Percentiles rank a stretch among this genome's conserved stretches.
Conservation (phyloP, 2,113 vertebrate genomes). For the Sinocyclocheilus anophthalmus region DNA sequence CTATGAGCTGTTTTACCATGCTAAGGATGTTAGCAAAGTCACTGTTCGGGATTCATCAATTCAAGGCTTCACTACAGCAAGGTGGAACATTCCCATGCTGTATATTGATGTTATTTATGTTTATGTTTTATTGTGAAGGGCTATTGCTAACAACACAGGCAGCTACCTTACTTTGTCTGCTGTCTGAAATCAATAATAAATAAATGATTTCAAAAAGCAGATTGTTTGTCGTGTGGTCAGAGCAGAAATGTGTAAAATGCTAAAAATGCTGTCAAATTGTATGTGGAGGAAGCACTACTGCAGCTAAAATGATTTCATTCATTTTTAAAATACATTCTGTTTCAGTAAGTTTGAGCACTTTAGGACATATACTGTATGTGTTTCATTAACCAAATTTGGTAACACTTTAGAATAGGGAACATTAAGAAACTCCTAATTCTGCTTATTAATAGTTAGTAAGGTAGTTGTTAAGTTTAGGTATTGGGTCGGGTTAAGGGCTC, state of each 20-base stretch:
- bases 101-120: background rate
- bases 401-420: no score
- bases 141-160: conserved; percentile 31
- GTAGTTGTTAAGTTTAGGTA: no score
- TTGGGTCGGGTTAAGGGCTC: no score
- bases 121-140: conserved; percentile 23
- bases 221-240: conserved; percentile 7
- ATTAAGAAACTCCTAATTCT: background rate
- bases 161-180: conserved; percentile 26
- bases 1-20: background rate
- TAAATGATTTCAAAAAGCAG: conserved; percentile 32
- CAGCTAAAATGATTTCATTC: background rate
- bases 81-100: background rate
- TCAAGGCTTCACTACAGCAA: conserved; percentile 4
- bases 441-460: background rate
- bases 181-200: conserved; percentile 64
- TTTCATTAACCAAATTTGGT: background rate
- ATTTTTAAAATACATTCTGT: background rate
- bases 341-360: background rate
- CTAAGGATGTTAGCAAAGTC: conserved; percentile 13
- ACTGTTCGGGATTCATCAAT: background rate
- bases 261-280: background rate
- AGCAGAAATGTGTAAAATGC: conserved; percentile 2
- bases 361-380: background rate
- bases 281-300: background rate